Percentiles rank a stretch among this genome's conserved stretches.
Evolutionary conservation across 2,797 vertebrate species (phyloP).

Genomic region (Gymnothorax javanicus): DNA sequence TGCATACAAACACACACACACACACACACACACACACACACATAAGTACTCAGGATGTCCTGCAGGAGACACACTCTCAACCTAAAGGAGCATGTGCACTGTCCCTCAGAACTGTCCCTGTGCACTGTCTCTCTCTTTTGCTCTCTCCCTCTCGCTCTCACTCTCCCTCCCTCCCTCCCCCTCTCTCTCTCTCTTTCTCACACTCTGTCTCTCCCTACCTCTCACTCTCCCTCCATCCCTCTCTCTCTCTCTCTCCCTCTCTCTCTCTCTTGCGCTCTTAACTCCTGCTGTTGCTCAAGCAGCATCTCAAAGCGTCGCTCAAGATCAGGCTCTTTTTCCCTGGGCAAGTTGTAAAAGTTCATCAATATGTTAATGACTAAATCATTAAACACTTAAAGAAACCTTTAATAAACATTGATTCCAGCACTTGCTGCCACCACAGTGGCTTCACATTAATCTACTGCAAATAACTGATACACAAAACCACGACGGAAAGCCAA

Average conservation of each 20-base stretch:
- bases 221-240: background rate
- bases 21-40: too few relatives aligned
- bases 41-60: background rate
- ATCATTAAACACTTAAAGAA: constrained; percentile 94
- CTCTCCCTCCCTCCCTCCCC: background rate
- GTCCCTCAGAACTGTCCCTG: background rate
- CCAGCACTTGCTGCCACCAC: constrained; percentile 80
- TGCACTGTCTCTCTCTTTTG: background rate
- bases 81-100: background rate
- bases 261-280: constrained; percentile 83
- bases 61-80: background rate
- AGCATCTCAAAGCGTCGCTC: constrained; percentile 78
- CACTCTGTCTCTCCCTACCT: too few relatives aligned
- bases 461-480: constrained; percentile 87
- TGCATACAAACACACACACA: too few relatives aligned
- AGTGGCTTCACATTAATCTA: constrained; percentile 90
- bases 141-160: background rate
- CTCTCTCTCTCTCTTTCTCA: background rate
- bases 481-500: constrained; percentile 61
- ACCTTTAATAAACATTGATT: constrained; percentile 92
- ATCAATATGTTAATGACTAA: constrained; percentile 98
- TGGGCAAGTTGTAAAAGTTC: constrained; percentile 88
- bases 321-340: constrained; percentile 82
- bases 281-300: constrained; percentile 72
- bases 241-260: background rate